A percentile compares a stretch with the other conserved stretches of the same genome.
phyloP scores from a whole-genome alignment of 2,888 invertebrate species.

The Hirtodrosophila alboralis region DNA sequence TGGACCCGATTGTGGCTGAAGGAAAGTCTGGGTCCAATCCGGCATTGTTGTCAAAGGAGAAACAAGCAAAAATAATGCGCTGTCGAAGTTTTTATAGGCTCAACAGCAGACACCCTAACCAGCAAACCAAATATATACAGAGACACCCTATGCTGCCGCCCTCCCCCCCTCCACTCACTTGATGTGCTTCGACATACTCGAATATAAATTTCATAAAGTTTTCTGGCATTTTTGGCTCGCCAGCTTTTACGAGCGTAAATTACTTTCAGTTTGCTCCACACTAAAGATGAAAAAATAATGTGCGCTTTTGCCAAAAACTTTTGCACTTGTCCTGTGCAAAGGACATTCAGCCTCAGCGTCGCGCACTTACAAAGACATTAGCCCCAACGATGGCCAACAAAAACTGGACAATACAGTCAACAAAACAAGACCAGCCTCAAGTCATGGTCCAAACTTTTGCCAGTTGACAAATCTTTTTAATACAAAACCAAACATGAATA shows the following conservation, averaged over 20 bases:
- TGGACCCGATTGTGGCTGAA: too few relatives aligned
- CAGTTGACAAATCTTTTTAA: slow-evolving; percentile 79
- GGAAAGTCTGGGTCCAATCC: slow-evolving; percentile 35
- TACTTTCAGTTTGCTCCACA: slow-evolving; percentile 81
- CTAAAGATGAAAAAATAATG: slow-evolving; percentile 82
- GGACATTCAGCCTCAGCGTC: slow-evolving; percentile 11
- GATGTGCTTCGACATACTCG: slow-evolving; percentile 47
- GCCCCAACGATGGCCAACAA: slow-evolving; percentile 54
- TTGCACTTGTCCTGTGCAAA: slow-evolving; percentile 68
- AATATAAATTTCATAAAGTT: slow-evolving; percentile 81
- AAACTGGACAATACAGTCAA: slow-evolving; percentile 40
- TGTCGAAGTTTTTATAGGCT: slow-evolving; percentile 78
- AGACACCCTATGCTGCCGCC: too few relatives aligned
- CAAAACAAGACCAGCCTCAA: slow-evolving; percentile 34
- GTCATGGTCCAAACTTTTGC: slow-evolving; percentile 62
- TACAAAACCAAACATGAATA: slow-evolving; percentile 25
- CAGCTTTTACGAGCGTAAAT: slow-evolving; percentile 81
- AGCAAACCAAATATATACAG: background rate
- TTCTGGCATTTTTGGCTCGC: slow-evolving; percentile 63
- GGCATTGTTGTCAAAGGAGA: slow-evolving; percentile 78
- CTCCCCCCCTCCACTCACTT: background rate
- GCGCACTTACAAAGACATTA: slow-evolving; percentile 79
- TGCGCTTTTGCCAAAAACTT: slow-evolving; percentile 76
- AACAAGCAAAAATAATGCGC: slow-evolving; percentile 78
- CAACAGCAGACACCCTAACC: slow-evolving; percentile 65